Base-by-base conservation (phyloP, 2,797 vertebrate genomes). In the Cephalopachus bancanus region DNA sequence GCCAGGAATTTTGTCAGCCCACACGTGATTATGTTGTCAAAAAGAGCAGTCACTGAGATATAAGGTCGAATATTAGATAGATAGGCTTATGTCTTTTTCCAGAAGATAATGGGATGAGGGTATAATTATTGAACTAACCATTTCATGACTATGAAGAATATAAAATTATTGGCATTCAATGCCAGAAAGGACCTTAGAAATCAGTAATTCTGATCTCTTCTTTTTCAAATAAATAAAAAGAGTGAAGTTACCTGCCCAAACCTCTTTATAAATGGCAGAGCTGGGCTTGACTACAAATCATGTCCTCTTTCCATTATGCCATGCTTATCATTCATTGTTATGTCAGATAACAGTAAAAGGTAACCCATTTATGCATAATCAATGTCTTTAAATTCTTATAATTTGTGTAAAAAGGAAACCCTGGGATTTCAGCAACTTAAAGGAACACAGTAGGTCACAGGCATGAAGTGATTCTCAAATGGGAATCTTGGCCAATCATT, bases 181-280 rank as follows among this genome's bases (percentile, higher is more conserved):
- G 22, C 12, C 55, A 62, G 22, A 80, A 93, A 75, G 7, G 10
- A 87, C 3, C 64, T 92, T 84, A 81, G 26, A 80, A 92, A 90
- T 80, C 12, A 51, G 5, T 67, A 78, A 10, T 53, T 72, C 15
- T 87, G 44, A 86, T 76, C 7, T 64, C 20, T 62, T 78, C 8
- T 30, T 78, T 92, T 92, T 92, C 4, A n/a, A 10, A 59, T 92
- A 44, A 90, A 65, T 55, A 84, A 51, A 91, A 92, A 33, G 69
- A 83, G 44, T 74, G 15, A 75, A 81, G 6, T 81, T 93, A 69
- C 20, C 96, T 92, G 19, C 19, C 20, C 51, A 71, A 64, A 89
- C 85, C 15, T 80, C 28, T 78, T 55, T 62, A 37, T 75, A 71
- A 87, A 96, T 59, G 22, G 0, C 12, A 74, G 75, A 88, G 10